Evolutionary conservation across 37 sponge, comb jelly and placozoan species (phyloP), one percentile per base, ranked within the genome.

Genomic region (Lycopodina hypogea): DNA sequence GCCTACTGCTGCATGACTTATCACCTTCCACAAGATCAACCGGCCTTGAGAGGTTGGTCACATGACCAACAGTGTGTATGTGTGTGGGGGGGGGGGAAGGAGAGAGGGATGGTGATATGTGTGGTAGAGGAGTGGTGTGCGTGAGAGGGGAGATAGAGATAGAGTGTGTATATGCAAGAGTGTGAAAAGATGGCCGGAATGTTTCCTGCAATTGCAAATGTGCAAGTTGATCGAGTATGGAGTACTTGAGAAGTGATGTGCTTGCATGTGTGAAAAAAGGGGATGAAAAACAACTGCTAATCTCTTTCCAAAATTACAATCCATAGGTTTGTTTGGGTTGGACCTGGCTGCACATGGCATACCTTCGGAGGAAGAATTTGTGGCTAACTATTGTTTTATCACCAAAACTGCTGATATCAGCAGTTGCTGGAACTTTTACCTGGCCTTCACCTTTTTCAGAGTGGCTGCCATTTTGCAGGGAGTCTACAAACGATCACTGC

Each of bases 401-500:
- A 91, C 80, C 9, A 66, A 74, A 9, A 78, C 45, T 22, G 59
- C 87, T 51, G 86, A 81, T 22, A 22, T 73, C 18, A 78, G 57
- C 17, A 74, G 79, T 7, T 33, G 84, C 41, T 86, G 90, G 87
- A 79, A 75, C 40, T 83, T 86, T 67, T 93, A 89, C 55, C 59
- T 86, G 53, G 94, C 90, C 8, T 81, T 93, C 75, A 65, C 87
- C 34, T 87, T 90, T 77, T 93, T 89, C 74, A 75, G 90, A 53
- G 72, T 83, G 42, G 94, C 90, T 28, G 87, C 90, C 68, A 93
- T 93, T 53, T 56, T 89, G 17, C 92, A 91, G 61, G 92, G 90
- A 6, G 90, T 90, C 26, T 90, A 90, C 86, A 90, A 85, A 69
- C 75, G 90, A 71, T 80, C 90, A 26, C 71, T 78, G 42, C 77